Evolutionary conservation across 2,113 vertebrate genomes (phyloP).

Genomic region (Sebastes schlegelii): DNA sequence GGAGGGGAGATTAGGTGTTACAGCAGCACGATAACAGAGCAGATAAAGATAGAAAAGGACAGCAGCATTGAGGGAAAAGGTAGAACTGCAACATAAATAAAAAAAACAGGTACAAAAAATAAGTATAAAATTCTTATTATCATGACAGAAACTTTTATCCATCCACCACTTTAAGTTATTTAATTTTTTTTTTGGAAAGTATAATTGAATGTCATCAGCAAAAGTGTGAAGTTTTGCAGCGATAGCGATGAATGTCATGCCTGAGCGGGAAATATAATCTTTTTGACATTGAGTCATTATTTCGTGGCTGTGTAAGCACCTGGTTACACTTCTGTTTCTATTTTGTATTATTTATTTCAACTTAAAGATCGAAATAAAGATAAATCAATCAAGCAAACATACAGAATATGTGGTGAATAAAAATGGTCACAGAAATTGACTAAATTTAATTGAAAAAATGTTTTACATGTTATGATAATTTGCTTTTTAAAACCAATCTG

Average conservation of each 20-base stretch:
- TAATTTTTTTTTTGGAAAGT: background rate
- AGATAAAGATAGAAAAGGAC: constrained; percentile 6
- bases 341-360: background rate
- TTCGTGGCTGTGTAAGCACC: background rate
- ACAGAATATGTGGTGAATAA: background rate
- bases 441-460: background rate
- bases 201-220: constrained; percentile 16
- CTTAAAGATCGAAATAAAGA: background rate
- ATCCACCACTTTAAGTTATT: background rate
- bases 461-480: background rate
- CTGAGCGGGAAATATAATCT: background rate
- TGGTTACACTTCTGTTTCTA: background rate
- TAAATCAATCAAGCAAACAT: background rate
- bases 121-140: background rate
- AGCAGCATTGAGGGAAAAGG: background rate
- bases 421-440: background rate
- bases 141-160: background rate
- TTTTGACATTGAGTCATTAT: background rate
- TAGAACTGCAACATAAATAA: background rate
- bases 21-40: background rate
- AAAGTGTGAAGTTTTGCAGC: background rate
- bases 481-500: background rate
- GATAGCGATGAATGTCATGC: background rate
- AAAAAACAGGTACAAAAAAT: background rate
- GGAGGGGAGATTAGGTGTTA: background rate